Percentiles rank a stretch among this genome's conserved stretches.
Evolutionary conservation across 2,113 vertebrate species (phyloP).

Genomic region (Equus quagga): DNA sequence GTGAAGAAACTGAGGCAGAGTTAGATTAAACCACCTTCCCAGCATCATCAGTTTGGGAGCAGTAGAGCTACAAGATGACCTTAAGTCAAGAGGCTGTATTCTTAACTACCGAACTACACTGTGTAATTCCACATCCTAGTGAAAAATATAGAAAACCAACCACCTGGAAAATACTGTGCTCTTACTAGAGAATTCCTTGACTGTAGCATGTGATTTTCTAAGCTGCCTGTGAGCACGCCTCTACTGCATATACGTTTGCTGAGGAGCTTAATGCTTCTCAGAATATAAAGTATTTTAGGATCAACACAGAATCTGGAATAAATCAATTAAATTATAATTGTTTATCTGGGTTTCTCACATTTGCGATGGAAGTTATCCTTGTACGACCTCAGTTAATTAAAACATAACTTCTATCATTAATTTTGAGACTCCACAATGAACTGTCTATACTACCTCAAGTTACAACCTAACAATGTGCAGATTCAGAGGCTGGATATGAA

Average conservation of each 20-base stretch:
- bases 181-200: not conserved
- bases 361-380: not conserved
- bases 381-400: slow-evolving; percentile 9
- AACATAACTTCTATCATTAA: not conserved
- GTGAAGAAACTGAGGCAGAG: not conserved
- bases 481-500: not conserved
- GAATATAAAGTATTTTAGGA: slow-evolving; percentile 7
- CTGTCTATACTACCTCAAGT: not conserved
- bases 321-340: slow-evolving; percentile 4
- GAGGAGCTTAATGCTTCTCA: not conserved
- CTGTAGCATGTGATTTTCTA: not conserved
- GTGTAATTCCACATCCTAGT: not conserved
- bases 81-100: not conserved
- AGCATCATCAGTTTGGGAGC: not conserved
- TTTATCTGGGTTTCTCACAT: not conserved
- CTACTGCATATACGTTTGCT: not conserved
- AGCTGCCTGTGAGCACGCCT: not conserved
- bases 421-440: slow-evolving; percentile 22
- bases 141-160: not conserved
- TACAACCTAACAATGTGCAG: not conserved
- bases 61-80: not conserved
- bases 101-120: not conserved
- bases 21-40: not conserved
- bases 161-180: not conserved
- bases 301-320: not conserved